phyloP scores from a whole-genome alignment of 2,797 vertebrate genomes.

The Synaphobranchus kaupii region DNA sequence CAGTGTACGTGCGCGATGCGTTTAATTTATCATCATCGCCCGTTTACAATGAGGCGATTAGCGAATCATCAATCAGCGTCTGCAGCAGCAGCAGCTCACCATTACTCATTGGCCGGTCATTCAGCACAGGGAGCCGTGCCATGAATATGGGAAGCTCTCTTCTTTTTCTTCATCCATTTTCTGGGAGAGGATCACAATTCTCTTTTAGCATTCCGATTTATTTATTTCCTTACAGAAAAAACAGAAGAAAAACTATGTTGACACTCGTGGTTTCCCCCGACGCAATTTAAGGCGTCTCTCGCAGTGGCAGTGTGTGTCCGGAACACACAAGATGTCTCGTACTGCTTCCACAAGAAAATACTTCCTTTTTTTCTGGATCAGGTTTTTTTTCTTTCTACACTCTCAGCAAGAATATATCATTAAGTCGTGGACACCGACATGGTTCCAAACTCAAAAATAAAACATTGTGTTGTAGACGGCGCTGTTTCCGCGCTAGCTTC shows the following conservation, averaged over 20 bases:
- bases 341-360: neutral
- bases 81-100: constrained; percentile 44
- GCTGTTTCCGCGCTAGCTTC: too few relatives aligned
- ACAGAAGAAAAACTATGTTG: neutral
- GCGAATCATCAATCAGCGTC: constrained; percentile 55
- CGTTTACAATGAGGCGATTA: constrained; percentile 59
- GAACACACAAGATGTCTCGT: neutral
- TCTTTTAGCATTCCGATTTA: neutral
- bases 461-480: too few relatives aligned
- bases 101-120: constrained; percentile 61
- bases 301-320: neutral
- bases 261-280: neutral
- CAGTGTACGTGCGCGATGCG: constrained; percentile 35
- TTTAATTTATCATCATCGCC: constrained; percentile 69
- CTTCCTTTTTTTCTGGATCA: neutral
- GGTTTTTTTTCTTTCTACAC: neutral
- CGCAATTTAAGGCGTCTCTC: neutral
- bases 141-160: constrained; percentile 60
- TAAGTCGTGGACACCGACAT: neutral
- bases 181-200: neutral
- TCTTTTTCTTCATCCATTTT: neutral
- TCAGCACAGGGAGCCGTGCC: constrained; percentile 56
- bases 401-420: neutral
- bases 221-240: neutral
- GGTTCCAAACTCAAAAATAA: too few relatives aligned